Conservation (phyloP, 2,113 vertebrate genomes). For the Platanista minor region DNA sequence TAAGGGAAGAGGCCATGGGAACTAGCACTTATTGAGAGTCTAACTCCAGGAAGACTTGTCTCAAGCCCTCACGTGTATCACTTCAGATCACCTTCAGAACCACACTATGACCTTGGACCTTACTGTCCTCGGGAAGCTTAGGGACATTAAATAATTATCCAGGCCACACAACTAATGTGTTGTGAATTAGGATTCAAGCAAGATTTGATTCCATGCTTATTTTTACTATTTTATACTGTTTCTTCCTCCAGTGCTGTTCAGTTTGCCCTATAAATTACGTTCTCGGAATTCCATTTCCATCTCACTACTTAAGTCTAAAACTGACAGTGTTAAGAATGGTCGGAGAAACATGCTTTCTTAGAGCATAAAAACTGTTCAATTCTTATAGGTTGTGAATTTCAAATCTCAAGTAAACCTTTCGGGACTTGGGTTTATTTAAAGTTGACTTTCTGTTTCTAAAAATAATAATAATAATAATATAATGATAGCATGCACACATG, state of each 20-base stretch:
- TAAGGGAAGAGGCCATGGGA: not conserved
- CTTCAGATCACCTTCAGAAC: not conserved
- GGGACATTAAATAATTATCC: not conserved
- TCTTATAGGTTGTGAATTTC: constrained; percentile 9
- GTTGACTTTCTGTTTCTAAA: constrained; percentile 25
- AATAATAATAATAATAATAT: not conserved
- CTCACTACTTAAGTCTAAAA: not conserved
- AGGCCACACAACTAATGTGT: not conserved
- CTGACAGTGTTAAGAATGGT: not conserved
- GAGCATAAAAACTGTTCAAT: not conserved
- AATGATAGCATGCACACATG: not conserved
- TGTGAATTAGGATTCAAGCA: not conserved
- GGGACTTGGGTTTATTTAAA: constrained; percentile 43
- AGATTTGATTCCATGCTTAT: not conserved
- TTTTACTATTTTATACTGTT: not conserved
- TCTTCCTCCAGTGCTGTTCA: not conserved
- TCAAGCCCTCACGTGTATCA: not conserved
- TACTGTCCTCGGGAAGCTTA: not conserved
- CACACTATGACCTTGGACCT: not conserved
- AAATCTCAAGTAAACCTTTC: constrained; percentile 21
- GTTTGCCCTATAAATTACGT: not conserved
- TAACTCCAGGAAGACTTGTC: not conserved
- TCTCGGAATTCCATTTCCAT: constrained; percentile 9
- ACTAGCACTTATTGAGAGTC: not conserved
- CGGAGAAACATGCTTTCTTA: not conserved